Percentiles rank a stretch among this genome's conserved stretches.
Evolutionary conservation across 1,140 invertebrate genomes (phyloP).

Genomic region (Hermetia illucens): DNA sequence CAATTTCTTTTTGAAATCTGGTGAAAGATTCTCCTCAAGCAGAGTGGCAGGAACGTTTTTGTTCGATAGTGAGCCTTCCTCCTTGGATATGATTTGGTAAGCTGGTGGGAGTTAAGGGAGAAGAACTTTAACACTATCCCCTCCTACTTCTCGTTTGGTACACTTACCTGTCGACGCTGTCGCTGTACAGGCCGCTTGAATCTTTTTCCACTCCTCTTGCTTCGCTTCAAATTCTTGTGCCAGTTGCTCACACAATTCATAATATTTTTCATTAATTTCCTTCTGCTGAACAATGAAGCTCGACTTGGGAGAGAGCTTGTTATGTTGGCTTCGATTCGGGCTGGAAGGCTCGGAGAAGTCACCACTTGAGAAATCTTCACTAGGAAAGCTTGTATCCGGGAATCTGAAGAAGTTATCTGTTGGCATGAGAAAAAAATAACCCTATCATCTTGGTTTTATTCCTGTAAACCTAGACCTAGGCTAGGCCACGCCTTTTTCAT

Average conservation of each 20-base stretch:
- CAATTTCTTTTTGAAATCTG: constrained; percentile 67
- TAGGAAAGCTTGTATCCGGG: constrained; percentile 9
- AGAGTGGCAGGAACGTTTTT: constrained; percentile 20
- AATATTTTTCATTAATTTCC: constrained; percentile 43
- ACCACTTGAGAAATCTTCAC: constrained; percentile 28
- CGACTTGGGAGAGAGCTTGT: constrained; percentile 10
- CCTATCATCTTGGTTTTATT: background rate
- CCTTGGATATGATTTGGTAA: background rate
- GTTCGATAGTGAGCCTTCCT: constrained; percentile 6
- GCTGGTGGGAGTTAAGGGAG: background rate
- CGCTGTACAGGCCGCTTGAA: constrained; percentile 10
- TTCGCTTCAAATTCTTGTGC: constrained; percentile 57
- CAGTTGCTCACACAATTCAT: constrained; percentile 48
- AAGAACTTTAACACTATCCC: background rate
- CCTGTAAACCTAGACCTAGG: background rate
- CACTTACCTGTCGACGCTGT: background rate
- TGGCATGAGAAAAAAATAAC: constrained; percentile 17
- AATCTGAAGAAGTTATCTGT: background rate
- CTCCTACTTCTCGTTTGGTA: background rate
- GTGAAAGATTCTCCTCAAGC: constrained; percentile 50
- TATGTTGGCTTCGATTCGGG: no score
- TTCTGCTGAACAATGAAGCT: constrained; percentile 25
- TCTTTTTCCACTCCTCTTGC: constrained; percentile 53
- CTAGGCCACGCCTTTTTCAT: background rate
- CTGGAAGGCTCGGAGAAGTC: constrained; percentile 26